These are phyloP conservation scores for Drosophila parthenogenetica DNA, from an alignment of 2,888 invertebrate species.

Conservation along the genomic window DNA sequence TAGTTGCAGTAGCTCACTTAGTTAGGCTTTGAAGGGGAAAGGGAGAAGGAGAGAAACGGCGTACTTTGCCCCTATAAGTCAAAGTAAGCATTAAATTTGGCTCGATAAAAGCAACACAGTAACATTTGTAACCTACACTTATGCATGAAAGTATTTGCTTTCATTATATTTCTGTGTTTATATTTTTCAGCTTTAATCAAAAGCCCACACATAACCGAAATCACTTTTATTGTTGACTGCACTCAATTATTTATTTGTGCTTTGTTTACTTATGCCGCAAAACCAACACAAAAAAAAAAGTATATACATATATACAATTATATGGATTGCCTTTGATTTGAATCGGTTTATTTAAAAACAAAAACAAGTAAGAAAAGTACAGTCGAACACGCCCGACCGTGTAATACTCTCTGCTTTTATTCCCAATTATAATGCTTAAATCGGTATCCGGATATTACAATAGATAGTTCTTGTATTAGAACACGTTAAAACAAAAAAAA, in stretches of 20 bases:
- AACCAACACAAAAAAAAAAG: background rate
- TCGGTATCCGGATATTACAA: too few species aligned
- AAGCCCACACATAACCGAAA: constrained; percentile 30
- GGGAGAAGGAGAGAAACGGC: background rate
- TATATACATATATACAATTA: background rate
- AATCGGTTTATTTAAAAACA: constrained; percentile 16
- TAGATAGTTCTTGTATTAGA: too few species aligned
- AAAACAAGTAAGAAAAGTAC: too few species aligned
- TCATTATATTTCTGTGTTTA: constrained; percentile 39
- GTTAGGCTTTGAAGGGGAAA: constrained; percentile 16
- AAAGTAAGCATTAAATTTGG: constrained; percentile 33
- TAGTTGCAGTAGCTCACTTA: constrained; percentile 37
- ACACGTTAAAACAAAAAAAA: too few species aligned
- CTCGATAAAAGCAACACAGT: constrained; percentile 30
- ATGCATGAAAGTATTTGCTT: constrained; percentile 1
- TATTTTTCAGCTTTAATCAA: constrained; percentile 49
- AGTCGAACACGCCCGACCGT: too few species aligned
- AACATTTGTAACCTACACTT: constrained; percentile 15
- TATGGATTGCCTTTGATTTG: constrained; percentile 12
- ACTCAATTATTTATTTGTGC: constrained; percentile 67
- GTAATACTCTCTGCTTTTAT: too few species aligned
- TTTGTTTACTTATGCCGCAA: constrained; percentile 23
- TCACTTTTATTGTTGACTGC: constrained; percentile 74
- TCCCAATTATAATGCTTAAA: too few species aligned
- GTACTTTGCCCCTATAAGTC: constrained; percentile 13